phyloP scores from a whole-genome alignment of 2,888 invertebrate genomes.

The Tillus elongatus region DNA sequence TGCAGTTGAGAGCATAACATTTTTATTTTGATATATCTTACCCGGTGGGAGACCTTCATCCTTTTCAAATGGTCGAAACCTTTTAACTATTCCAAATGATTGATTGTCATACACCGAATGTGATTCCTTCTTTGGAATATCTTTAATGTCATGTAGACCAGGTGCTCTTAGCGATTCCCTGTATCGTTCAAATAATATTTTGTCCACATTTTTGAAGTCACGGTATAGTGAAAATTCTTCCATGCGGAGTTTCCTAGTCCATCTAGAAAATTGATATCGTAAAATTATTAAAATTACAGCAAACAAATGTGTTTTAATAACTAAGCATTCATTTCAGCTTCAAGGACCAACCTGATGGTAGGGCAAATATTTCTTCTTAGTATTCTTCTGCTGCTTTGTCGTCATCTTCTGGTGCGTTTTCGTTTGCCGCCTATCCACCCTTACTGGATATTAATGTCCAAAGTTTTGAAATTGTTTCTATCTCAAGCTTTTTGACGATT shows the following conservation, averaged over 20 bases:
- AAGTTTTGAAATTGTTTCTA: too few relatives aligned
- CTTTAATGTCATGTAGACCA: constrained; percentile 27
- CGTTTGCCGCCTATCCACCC: too few relatives aligned
- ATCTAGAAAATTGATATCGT: constrained; percentile 18
- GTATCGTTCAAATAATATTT: neutral
- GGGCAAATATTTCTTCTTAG: too few relatives aligned
- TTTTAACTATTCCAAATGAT: constrained; percentile 23
- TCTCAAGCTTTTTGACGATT: too few relatives aligned
- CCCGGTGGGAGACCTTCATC: constrained; percentile 24
- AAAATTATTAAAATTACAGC: too few relatives aligned
- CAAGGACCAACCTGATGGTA: too few relatives aligned
- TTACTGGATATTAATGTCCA: too few relatives aligned
- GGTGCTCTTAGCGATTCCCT: constrained; percentile 18
- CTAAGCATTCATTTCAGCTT: too few relatives aligned
- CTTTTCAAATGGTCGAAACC: constrained; percentile 19
- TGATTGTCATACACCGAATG: constrained; percentile 20
- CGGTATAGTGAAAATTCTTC: constrained; percentile 28
- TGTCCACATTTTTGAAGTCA: constrained; percentile 24
- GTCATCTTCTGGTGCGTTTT: too few relatives aligned
- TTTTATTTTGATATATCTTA: constrained; percentile 10
- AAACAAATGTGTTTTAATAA: too few relatives aligned
- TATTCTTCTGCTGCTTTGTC: too few relatives aligned
- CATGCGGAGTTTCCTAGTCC: constrained; percentile 23
- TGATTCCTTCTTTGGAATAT: constrained; percentile 21
- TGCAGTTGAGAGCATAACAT: too few relatives aligned